Percentiles rank a stretch among this genome's conserved stretches.
Conservation (phyloP, 2,797 vertebrate species). For the Tauraco hartlaubi region DNA sequence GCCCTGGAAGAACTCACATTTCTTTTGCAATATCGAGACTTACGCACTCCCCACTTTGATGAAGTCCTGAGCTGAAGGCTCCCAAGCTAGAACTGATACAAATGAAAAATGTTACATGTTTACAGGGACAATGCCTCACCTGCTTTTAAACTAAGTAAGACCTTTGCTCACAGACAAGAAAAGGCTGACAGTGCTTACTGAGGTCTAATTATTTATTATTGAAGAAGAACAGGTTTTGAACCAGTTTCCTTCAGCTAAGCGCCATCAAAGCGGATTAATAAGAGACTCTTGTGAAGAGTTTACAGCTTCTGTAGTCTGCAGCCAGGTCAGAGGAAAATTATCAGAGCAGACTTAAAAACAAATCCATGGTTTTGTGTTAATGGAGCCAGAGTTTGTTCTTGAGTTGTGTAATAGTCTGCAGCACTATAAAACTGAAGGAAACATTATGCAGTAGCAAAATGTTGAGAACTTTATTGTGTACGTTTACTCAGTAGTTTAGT, state of each 20-base stretch:
- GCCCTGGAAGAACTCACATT: not conserved
- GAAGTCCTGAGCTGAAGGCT: not conserved
- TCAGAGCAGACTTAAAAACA: not conserved
- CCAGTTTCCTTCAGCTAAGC: not conserved
- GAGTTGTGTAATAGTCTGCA: not conserved
- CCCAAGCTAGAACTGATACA: not conserved
- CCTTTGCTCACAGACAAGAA: not conserved
- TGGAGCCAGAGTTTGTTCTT: not conserved
- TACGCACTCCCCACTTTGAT: not conserved
- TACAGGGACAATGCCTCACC: not conserved
- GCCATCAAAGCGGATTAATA: not conserved
- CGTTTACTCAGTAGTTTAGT: conserved; percentile 9
- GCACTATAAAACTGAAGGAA: not conserved
- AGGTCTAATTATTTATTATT: not conserved
- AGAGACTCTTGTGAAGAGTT: not conserved
- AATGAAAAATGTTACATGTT: not conserved
- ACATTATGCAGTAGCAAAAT: not conserved
- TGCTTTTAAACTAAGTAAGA: not conserved
- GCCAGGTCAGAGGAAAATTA: not conserved
- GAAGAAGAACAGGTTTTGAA: not conserved
- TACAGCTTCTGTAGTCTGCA: not conserved
- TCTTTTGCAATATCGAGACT: not conserved
- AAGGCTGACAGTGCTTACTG: not conserved
- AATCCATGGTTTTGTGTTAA: not conserved
- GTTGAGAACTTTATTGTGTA: not conserved